phyloP scores from a whole-genome alignment of 30 jellyfish, hydroid and myxozoan genomes.

The Aurelia sp. region DNA sequence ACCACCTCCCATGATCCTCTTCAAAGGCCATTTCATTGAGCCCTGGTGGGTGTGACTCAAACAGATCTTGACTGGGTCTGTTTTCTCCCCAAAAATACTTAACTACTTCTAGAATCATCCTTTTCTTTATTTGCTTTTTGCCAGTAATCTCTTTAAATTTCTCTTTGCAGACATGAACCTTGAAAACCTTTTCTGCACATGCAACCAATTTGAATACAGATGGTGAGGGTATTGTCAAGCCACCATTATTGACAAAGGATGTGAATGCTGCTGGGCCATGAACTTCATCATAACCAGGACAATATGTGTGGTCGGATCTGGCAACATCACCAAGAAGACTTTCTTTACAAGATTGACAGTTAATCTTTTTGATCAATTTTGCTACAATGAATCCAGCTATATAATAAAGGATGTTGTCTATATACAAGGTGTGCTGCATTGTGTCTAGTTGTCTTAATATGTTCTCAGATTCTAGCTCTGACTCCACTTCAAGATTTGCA shows the following conservation, averaged over 20 bases:
- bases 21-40: background rate
- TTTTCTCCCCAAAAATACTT: slow-evolving; percentile 19
- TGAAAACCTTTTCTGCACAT: slow-evolving; percentile 9
- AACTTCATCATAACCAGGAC: slow-evolving; percentile 33
- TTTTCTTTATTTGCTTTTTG: background rate
- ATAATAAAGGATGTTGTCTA: slow-evolving; percentile 26
- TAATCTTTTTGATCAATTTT: slow-evolving; percentile 9
- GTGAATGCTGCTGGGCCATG: slow-evolving; percentile 63
- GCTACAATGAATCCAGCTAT: slow-evolving; percentile 38
- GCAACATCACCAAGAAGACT: background rate
- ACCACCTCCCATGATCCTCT: too few species aligned
- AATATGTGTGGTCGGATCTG: slow-evolving; percentile 30
- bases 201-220: slow-evolving; percentile 1
- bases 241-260: slow-evolving; percentile 17
- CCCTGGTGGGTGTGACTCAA: slow-evolving; percentile 28
- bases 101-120: slow-evolving; percentile 19
- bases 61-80: background rate
- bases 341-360: slow-evolving; percentile 30
- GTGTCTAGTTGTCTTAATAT: background rate
- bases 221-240: slow-evolving; percentile 29
- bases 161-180: slow-evolving; percentile 26
- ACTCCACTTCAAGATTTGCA: slow-evolving; percentile 4
- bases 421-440: slow-evolving; percentile 16
- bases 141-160: slow-evolving; percentile 8
- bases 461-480: background rate